Base-by-base conservation (phyloP, 1,140 invertebrate genomes). In the Dendrolimus punctatus region DNA sequence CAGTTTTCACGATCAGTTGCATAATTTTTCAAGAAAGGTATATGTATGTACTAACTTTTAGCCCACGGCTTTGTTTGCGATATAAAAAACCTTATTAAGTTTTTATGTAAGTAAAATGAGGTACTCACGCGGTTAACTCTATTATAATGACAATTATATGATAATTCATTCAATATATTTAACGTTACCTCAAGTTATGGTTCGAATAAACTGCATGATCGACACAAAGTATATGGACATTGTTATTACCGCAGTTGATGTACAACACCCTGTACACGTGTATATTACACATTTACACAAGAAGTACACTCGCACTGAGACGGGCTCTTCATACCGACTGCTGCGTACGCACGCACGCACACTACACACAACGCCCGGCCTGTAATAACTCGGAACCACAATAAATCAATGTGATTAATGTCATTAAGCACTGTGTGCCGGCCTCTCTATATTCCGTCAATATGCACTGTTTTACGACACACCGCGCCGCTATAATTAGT, bases 361-460 rank as follows among this genome's bases (percentile, higher is more conserved):
- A 83, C 78, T 55, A 49, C 51, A 47, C 10, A 38, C 54, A 40
- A 40, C 66, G 71, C 64, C 79, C 76, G 71, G 80, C 82, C 82
- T 86, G 82, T 86, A 86, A 86, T 86, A 86, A 86, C 82, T 86
- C 80, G 82, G 82, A 84, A 86, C 82, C 82, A 86, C 82, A 86
- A 86, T 86, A 84, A 85, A 85, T 85, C 82, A 85, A 85, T 85
- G 82, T 85, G 82, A 85, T 85, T 85, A 85, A 85, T 85, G 82
- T 85, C 82, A 84, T 85, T 85, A 85, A 85, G 82, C 80, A 85
- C 80, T 82, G 80, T 83, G 80, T 83, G 80, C 82, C 80, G 82
- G 82, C 79, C 82, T 85, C 82, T 85, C 82, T 85, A 85, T 85
- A 85, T 82, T 85, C 82, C 79, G 82, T 85, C 82, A 85, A 85